These are phyloP conservation scores for Pteropus alecto DNA, from an alignment of 2,113 vertebrate genomes.

Conservation along the genomic window DNA sequence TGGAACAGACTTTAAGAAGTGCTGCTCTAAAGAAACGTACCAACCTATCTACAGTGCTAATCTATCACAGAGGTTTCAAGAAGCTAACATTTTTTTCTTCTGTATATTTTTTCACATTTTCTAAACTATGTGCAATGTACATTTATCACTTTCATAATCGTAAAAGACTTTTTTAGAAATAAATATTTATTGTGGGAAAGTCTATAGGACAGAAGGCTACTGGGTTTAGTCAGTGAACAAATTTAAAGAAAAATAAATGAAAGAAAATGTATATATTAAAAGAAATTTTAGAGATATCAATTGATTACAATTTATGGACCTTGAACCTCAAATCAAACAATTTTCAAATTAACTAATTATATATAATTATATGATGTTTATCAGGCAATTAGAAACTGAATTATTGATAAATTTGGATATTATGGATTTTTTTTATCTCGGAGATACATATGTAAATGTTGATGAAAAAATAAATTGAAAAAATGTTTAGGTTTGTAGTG, in stretches of 20 bases:
- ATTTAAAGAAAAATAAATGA: background rate
- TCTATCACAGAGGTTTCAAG: background rate
- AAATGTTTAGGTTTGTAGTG: background rate
- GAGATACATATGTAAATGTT: background rate
- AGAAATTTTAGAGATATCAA: background rate
- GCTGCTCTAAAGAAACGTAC: background rate
- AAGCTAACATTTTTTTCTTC: background rate
- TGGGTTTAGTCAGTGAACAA: background rate
- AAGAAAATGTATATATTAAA: background rate
- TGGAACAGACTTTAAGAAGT: background rate
- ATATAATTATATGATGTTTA: background rate
- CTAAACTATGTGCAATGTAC: background rate
- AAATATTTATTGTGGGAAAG: background rate
- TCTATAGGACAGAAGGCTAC: background rate
- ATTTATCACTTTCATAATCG: background rate
- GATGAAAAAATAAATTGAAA: background rate
- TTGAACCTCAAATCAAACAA: background rate
- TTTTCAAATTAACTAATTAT: background rate
- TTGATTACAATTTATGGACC: background rate
- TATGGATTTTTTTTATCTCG: background rate
- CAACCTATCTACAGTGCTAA: background rate
- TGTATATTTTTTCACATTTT: background rate
- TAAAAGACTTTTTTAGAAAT: background rate
- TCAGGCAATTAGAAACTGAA: background rate
- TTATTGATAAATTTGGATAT: background rate